Conservation (phyloP, 2,113 vertebrate species). For the Mixornis gularis region DNA sequence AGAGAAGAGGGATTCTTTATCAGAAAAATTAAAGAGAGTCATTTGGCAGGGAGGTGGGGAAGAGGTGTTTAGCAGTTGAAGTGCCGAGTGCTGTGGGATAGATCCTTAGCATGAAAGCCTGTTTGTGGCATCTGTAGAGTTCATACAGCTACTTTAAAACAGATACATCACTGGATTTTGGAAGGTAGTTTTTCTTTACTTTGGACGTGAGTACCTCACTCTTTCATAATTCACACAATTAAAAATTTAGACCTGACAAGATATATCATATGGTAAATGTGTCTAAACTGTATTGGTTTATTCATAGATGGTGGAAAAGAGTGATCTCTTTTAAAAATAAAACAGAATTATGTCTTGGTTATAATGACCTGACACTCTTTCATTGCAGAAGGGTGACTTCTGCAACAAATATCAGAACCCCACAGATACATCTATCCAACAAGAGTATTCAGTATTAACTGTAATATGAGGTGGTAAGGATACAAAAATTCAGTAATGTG, state of each 20-base stretch:
- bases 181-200: neutral
- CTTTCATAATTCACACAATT: neutral
- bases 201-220: neutral
- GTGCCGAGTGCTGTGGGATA: neutral
- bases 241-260: neutral
- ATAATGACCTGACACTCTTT: neutral
- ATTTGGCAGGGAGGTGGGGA: neutral
- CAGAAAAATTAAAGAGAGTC: neutral
- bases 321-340: neutral
- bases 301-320: neutral
- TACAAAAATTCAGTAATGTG: neutral
- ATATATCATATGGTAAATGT: neutral
- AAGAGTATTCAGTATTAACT: neutral
- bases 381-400: neutral
- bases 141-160: neutral
- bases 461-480: neutral
- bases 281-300: neutral
- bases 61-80: neutral
- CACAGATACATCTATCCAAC: neutral
- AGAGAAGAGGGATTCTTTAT: neutral
- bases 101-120: neutral
- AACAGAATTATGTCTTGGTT: neutral
- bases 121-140: neutral
- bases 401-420: neutral
- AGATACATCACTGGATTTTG: neutral